phyloP scores from a whole-genome alignment of 1,140 invertebrate species.

The Globodera rostochiensis region DNA sequence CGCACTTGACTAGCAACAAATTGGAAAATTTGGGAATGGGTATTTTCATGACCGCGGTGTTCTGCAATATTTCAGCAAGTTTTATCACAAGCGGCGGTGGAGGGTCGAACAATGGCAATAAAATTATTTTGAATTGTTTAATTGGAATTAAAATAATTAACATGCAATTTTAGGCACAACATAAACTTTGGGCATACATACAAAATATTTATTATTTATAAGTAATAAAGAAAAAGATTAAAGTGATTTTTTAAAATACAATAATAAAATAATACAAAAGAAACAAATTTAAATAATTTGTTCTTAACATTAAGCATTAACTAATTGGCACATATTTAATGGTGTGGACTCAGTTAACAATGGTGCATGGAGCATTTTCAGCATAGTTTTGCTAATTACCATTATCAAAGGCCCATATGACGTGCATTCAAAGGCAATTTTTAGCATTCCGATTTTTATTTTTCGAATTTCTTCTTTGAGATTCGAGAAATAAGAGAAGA shows the following conservation, averaged over 20 bases:
- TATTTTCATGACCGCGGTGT: slow-evolving; percentile 18
- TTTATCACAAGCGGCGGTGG: slow-evolving; percentile 25
- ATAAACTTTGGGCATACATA: too few relatives aligned
- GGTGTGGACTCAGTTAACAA: slow-evolving; percentile 15
- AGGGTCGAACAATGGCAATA: background rate
- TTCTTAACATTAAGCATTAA: background rate
- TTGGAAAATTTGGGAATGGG: slow-evolving; percentile 5
- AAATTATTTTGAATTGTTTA: background rate
- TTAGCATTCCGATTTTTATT: background rate
- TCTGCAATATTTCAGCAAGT: slow-evolving; percentile 21
- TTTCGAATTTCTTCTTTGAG: background rate
- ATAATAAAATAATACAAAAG: too few relatives aligned
- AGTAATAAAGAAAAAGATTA: too few relatives aligned
- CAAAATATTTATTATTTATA: too few relatives aligned
- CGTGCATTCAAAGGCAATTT: slow-evolving; percentile 16
- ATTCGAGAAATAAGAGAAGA: slow-evolving; percentile 22
- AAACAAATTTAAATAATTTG: background rate
- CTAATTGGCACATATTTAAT: slow-evolving; percentile 5
- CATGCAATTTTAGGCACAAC: background rate
- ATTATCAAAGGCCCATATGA: slow-evolving; percentile 12
- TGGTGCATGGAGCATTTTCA: slow-evolving; percentile 10
- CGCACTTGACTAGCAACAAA: slow-evolving; percentile 14
- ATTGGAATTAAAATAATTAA: background rate
- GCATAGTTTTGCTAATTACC: slow-evolving; percentile 24
- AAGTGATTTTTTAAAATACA: too few relatives aligned